A percentile compares a stretch with the other conserved stretches of the same genome.
These are phyloP conservation scores for Taeniopygia guttata DNA, from an alignment of 2,797 vertebrate species.

Conservation along the genomic window DNA sequence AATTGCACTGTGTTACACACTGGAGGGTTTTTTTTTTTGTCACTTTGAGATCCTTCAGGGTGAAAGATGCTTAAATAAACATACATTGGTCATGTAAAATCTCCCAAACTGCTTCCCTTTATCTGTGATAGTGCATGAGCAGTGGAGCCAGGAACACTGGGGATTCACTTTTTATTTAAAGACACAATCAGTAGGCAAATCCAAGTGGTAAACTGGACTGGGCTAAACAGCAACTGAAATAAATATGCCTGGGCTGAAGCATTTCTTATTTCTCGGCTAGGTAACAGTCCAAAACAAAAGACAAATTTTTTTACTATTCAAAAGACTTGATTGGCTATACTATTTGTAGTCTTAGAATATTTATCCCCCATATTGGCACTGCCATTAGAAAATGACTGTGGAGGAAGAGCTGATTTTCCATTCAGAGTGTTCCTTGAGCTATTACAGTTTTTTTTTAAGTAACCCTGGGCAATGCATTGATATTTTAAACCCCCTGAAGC, in stretches of 20 bases:
- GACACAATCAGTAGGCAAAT: slow-evolving; percentile 5
- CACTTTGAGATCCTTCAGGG: not conserved
- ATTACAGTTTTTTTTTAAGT: not conserved
- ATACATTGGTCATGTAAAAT: not conserved
- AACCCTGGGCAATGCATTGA: not conserved
- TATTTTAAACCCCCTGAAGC: not conserved
- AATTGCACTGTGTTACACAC: not conserved
- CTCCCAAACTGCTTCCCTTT: not conserved
- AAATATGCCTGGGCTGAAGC: not conserved
- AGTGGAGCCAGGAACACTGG: not conserved
- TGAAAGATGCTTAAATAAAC: not conserved
- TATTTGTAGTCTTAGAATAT: not conserved
- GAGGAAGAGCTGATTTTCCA: not conserved
- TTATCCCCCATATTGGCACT: not conserved
- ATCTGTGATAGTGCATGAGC: not conserved
- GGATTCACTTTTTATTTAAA: slow-evolving; percentile 14
- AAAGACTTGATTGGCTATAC: not conserved
- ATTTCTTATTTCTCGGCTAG: not conserved
- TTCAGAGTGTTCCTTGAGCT: not conserved
- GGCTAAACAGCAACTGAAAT: not conserved
- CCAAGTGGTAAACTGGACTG: slow-evolving; percentile 9
- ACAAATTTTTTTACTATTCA: not conserved
- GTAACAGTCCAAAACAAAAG: not conserved
- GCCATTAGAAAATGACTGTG: not conserved
- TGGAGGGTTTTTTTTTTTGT: not conserved